Evolutionary conservation across 2,888 invertebrate genomes (phyloP), one percentile per base, ranked within the genome.

Genomic region (Micoletzkya japonica): DNA sequence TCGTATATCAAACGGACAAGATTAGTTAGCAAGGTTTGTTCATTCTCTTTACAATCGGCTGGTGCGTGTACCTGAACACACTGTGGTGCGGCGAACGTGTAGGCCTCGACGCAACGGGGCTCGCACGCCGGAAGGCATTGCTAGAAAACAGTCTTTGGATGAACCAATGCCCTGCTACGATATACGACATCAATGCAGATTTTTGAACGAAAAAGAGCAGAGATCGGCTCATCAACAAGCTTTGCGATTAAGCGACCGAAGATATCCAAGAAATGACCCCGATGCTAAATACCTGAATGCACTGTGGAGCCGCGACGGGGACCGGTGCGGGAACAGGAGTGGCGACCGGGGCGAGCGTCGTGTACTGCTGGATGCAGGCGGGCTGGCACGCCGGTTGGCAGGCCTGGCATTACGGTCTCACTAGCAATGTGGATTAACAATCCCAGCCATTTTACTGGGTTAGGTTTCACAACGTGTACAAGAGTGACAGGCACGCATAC

Each of bases 381-480:
- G 63, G 32, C 24, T 63, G 49, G 24, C 63, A 63, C 24, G 32
- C 17, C n/a, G 63, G 63, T n/a, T 32, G 39, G 50, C 63, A 63
- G n/a, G n/a, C n/a, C n/a, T n/a, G n/a, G n/a, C n/a, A n/a, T n/a
- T n/a, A n/a, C n/a, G n/a, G n/a, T n/a, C n/a, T n/a, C n/a, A n/a
- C n/a, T n/a, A n/a, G n/a, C n/a, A n/a, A n/a, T n/a, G n/a, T n/a
- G n/a, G n/a, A n/a, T n/a, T n/a, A n/a, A n/a, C n/a, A n/a, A n/a
- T n/a, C n/a, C n/a, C n/a, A n/a, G n/a, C n/a, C n/a, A n/a, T n/a
- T n/a, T n/a, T n/a, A n/a, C n/a, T n/a, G n/a, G n/a, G n/a, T n/a
- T n/a, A n/a, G n/a, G n/a, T n/a, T n/a, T n/a, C n/a, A n/a, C n/a
- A n/a, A n/a, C n/a, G n/a, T n/a, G n/a, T n/a, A n/a, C n/a, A n/a